phyloP scores from a whole-genome alignment of 2,113 vertebrate genomes.

The Myotis brandtii region DNA sequence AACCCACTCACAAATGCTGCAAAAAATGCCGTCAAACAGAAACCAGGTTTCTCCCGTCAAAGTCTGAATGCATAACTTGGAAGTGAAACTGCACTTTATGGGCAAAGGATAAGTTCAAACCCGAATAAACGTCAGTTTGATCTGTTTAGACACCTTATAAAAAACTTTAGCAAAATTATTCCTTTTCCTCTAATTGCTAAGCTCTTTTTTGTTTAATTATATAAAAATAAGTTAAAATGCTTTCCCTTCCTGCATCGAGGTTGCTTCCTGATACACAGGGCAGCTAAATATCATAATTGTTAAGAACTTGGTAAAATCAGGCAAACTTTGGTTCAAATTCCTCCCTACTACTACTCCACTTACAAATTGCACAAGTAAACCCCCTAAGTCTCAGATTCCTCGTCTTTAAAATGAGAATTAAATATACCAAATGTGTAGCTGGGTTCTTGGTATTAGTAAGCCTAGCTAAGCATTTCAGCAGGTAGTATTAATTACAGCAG shows the following conservation, averaged over 20 bases:
- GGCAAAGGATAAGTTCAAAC: background rate
- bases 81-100: background rate
- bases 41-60: background rate
- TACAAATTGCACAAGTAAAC: background rate
- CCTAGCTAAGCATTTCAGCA: background rate
- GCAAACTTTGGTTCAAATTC: background rate
- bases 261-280: background rate
- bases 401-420: background rate
- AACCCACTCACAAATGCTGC: conserved; percentile 62
- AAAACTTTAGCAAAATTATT: background rate
- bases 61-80: background rate
- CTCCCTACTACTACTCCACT: background rate
- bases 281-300: background rate
- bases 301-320: background rate
- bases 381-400: background rate
- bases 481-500: background rate
- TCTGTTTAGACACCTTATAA: background rate
- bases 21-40: background rate
- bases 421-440: background rate
- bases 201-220: background rate
- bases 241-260: background rate
- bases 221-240: background rate
- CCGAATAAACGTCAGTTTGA: background rate
- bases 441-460: background rate
- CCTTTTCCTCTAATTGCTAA: background rate